Evolutionary conservation across 2,113 vertebrate genomes (phyloP).

Genomic region (Vulpes ferrilata): DNA sequence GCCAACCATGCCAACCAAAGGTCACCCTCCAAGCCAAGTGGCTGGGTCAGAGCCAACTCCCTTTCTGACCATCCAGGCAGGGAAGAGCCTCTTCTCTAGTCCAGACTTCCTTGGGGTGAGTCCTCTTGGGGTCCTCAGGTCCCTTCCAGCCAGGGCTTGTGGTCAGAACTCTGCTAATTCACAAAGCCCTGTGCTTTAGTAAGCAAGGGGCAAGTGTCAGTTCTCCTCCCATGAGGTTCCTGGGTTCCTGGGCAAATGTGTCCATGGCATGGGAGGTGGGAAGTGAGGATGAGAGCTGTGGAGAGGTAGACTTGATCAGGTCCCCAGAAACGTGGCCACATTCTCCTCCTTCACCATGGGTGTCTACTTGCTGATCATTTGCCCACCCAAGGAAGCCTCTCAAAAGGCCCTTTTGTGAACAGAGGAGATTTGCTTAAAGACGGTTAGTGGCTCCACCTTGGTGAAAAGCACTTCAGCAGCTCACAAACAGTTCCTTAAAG

Average conservation of each 20-base stretch:
- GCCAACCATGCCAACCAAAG: not conserved
- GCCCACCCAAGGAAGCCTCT: not conserved
- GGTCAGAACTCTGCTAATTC: not conserved
- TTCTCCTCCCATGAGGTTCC: not conserved
- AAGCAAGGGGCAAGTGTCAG: too few species aligned
- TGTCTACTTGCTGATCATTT: rapidly evolving
- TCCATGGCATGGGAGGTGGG: too few species aligned
- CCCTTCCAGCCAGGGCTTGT: not conserved
- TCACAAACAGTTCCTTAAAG: not conserved
- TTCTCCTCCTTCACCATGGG: not conserved
- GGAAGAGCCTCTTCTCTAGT: not conserved
- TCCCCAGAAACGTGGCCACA: not conserved
- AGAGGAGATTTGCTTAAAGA: not conserved
- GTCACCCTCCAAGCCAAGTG: not conserved
- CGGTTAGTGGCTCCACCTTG: rapidly evolving
- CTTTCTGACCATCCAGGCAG: not conserved
- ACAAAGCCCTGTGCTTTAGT: not conserved
- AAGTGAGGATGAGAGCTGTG: too few species aligned
- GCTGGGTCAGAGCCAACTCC: not conserved
- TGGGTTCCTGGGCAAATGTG: not conserved
- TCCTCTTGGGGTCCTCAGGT: not conserved
- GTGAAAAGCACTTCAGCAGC: not conserved
- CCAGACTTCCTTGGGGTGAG: not conserved
- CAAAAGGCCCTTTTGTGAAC: not conserved
- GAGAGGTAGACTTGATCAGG: not conserved